Percentiles rank a stretch among this genome's conserved stretches.
Evolutionary conservation across 2,113 vertebrate species (phyloP).

Genomic region (Stigmatopora nigra): DNA sequence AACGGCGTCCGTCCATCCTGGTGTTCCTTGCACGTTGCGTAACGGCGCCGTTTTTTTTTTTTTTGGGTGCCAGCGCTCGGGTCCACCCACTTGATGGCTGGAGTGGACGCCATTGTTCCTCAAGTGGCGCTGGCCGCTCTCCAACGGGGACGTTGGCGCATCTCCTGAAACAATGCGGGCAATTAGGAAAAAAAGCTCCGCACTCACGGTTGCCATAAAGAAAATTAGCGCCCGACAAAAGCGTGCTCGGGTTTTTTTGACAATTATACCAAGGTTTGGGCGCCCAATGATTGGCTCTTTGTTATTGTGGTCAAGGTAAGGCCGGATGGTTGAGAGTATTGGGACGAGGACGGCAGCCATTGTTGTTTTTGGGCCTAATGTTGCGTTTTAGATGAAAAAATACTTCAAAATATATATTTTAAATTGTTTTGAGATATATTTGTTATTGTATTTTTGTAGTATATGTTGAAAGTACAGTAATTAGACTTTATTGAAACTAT

Average conservation of each 20-base stretch:
- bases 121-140: slow-evolving; percentile 60
- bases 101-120: slow-evolving; percentile 70
- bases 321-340: slow-evolving; percentile 27
- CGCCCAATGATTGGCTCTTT: too few relatives aligned
- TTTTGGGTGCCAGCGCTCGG: slow-evolving; percentile 51
- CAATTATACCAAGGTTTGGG: too few relatives aligned
- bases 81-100: slow-evolving; percentile 69
- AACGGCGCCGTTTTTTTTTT: slow-evolving; percentile 51
- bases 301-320: slow-evolving; percentile 56
- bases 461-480: too few relatives aligned
- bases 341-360: background rate
- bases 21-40: slow-evolving; percentile 67
- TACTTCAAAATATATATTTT: too few relatives aligned
- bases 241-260: slow-evolving; percentile 7
- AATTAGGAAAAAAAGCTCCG: slow-evolving; percentile 60
- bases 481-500: too few relatives aligned
- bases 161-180: slow-evolving; percentile 65
- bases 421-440: too few relatives aligned
- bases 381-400: too few relatives aligned
- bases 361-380: too few relatives aligned
- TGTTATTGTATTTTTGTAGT: too few relatives aligned
- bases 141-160: slow-evolving; percentile 57
- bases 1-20: slow-evolving; percentile 37
- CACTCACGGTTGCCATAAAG: slow-evolving; percentile 64
- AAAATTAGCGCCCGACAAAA: slow-evolving; percentile 70